Conservation (phyloP, 2,888 invertebrate genomes). For the Scaptomyza tumidula region DNA sequence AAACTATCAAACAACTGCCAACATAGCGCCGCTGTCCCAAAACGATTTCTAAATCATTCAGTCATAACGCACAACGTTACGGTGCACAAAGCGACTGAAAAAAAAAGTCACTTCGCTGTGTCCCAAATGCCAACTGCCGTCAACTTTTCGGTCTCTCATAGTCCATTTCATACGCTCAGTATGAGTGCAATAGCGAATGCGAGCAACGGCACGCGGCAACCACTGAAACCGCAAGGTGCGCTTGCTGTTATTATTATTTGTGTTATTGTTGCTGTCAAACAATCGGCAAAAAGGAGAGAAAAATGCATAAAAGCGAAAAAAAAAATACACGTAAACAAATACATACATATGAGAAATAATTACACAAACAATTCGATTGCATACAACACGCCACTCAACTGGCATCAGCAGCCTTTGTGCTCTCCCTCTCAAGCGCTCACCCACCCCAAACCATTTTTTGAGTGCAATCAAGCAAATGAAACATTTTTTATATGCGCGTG, state of each 20-base stretch:
- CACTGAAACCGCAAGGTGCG: constrained; percentile 80
- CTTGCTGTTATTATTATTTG: constrained; percentile 57
- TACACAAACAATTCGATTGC: constrained; percentile 70
- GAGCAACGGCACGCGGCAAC: constrained; percentile 37
- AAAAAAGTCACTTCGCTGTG: neutral
- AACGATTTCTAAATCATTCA: constrained; percentile 75
- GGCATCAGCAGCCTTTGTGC: constrained; percentile 21
- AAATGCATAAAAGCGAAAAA: neutral
- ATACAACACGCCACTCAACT: constrained; percentile 64
- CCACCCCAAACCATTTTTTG: constrained; percentile 29
- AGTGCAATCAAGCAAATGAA: constrained; percentile 79
- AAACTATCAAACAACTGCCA: constrained; percentile 54
- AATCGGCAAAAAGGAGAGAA: constrained; percentile 42
- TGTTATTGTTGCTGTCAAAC: constrained; percentile 55
- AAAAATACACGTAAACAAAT: neutral
- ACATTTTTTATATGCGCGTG: constrained; percentile 56
- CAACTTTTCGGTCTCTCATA: constrained; percentile 37
- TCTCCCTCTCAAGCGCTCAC: constrained; percentile 11
- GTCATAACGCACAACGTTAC: constrained; percentile 44
- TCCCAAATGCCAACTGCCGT: constrained; percentile 41
- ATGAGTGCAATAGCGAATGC: constrained; percentile 6
- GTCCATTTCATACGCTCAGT: constrained; percentile 56
- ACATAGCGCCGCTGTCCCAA: constrained; percentile 65
- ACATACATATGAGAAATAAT: constrained; percentile 62
- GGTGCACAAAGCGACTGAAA: too few relatives aligned